Evolutionary conservation across 2,888 invertebrate species (phyloP).

Genomic region (Emmelina monodactyla): DNA sequence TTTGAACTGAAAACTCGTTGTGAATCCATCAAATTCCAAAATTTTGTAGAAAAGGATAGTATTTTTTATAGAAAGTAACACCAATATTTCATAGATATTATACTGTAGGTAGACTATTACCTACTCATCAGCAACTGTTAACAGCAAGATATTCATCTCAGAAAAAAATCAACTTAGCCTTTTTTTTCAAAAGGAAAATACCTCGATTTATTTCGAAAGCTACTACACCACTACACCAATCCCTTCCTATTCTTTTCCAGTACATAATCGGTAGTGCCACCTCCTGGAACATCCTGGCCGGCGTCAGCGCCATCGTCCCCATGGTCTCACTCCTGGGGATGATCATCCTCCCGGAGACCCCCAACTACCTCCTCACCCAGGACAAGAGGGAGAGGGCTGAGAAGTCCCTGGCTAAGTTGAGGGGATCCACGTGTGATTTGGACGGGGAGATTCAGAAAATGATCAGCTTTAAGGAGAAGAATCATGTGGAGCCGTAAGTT

Average conservation of each 20-base stretch:
- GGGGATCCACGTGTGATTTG: conserved; percentile 69
- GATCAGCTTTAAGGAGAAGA: conserved; percentile 68
- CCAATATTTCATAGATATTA: too few species aligned
- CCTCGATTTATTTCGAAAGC: too few species aligned
- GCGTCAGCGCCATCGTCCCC: conserved; percentile 69
- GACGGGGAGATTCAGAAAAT: conserved; percentile 69
- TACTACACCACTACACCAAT: too few species aligned
- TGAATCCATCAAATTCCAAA: too few species aligned
- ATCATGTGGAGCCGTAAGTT: conserved; percentile 66
- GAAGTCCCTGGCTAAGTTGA: conserved; percentile 62
- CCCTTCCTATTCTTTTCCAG: conserved; percentile 32
- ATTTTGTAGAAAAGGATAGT: too few species aligned
- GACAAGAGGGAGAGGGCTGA: conserved; percentile 68
- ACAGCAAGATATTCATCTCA: too few species aligned
- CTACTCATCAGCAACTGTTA: too few species aligned
- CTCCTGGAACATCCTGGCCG: conserved; percentile 71
- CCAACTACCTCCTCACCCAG: conserved; percentile 72
- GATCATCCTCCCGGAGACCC: conserved; percentile 74
- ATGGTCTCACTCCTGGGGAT: conserved; percentile 67
- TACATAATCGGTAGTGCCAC: conserved; percentile 68
- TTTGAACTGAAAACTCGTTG: too few species aligned
- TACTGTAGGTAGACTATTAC: too few species aligned
- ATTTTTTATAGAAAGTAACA: too few species aligned
- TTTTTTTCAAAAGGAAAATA: too few species aligned
- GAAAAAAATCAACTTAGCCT: too few species aligned